phyloP scores from a whole-genome alignment of 2,888 invertebrate genomes.

The Ennomos fuscantarius region DNA sequence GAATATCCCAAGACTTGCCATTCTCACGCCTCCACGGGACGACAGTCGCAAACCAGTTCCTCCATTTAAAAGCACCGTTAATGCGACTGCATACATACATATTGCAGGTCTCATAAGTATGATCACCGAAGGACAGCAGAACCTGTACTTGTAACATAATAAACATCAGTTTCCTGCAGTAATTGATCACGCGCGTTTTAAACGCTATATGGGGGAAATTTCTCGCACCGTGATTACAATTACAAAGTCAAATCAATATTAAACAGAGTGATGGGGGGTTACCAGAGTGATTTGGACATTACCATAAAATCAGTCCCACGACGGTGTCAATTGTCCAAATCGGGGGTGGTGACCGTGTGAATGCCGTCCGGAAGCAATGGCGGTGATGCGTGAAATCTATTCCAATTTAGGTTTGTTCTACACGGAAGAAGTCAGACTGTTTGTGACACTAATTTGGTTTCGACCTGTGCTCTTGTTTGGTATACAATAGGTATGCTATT shows the following conservation, averaged over 20 bases:
- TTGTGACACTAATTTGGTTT: slow-evolving; percentile 19
- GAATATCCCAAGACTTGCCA: slow-evolving; percentile 73
- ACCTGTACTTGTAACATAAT: slow-evolving; percentile 11
- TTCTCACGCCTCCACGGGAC: slow-evolving; percentile 80
- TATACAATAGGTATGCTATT: neutral
- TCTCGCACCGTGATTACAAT: slow-evolving; percentile 53
- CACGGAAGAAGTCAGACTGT: slow-evolving; percentile 20
- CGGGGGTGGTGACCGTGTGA: slow-evolving; percentile 60
- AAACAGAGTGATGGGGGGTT: slow-evolving; percentile 22
- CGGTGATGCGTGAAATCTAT: slow-evolving; percentile 74
- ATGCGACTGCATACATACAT: slow-evolving; percentile 59
- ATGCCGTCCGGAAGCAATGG: slow-evolving; percentile 59
- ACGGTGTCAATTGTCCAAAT: slow-evolving; percentile 56
- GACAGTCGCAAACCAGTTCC: slow-evolving; percentile 75
- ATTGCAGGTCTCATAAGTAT: slow-evolving; percentile 44
- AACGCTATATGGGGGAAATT: slow-evolving; percentile 47
- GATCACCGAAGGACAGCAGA: slow-evolving; percentile 22
- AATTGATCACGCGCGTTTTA: slow-evolving; percentile 26
- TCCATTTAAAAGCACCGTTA: slow-evolving; percentile 77
- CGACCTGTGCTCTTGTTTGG: slow-evolving; percentile 4
- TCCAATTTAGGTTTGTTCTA: slow-evolving; percentile 61
- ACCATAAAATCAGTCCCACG: slow-evolving; percentile 82
- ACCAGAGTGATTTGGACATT: slow-evolving; percentile 63
- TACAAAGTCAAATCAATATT: slow-evolving; percentile 64
- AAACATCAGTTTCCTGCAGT: slow-evolving; percentile 14